A percentile compares a stretch with the other conserved stretches of the same genome.
These are phyloP conservation scores for Caenorhabditis virilis DNA, from an alignment of 2,888 invertebrate species.

Conservation along the genomic window DNA sequence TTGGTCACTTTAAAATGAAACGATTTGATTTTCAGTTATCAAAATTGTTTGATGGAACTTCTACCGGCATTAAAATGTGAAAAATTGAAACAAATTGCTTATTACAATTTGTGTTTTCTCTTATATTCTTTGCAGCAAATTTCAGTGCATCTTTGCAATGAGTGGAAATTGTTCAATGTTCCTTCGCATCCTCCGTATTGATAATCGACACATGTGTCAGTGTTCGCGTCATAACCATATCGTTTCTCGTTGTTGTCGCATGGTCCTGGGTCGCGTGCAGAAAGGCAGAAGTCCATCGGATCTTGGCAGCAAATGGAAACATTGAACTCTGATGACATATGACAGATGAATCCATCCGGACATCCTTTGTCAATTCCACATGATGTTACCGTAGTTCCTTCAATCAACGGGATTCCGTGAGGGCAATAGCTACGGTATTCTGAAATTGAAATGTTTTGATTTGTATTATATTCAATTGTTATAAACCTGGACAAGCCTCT, in stretches of 20 bases:
- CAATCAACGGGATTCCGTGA: slow-evolving; percentile 64
- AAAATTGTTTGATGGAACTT: too few relatives aligned
- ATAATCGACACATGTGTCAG: slow-evolving; percentile 62
- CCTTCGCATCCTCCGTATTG: slow-evolving; percentile 67
- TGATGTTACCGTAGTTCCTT: slow-evolving; percentile 47
- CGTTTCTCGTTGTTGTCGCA: slow-evolving; percentile 54
- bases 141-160: slow-evolving; percentile 64
- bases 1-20: too few relatives aligned
- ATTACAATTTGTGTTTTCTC: slow-evolving; percentile 41
- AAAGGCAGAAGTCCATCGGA: slow-evolving; percentile 64
- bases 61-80: slow-evolving; percentile 28
- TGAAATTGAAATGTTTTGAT: slow-evolving; percentile 7
- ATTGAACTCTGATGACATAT: slow-evolving; percentile 63
- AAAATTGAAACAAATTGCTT: neutral
- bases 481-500: slow-evolving; percentile 49
- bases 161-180: slow-evolving; percentile 64
- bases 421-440: slow-evolving; percentile 62
- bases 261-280: slow-evolving; percentile 63
- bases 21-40: too few relatives aligned
- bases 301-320: slow-evolving; percentile 66
- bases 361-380: slow-evolving; percentile 65
- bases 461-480: neutral
- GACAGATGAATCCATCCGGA: slow-evolving; percentile 64
- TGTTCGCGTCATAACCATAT: slow-evolving; percentile 63
- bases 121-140: slow-evolving; percentile 67